These are phyloP conservation scores for Lepus europaeus DNA, from an alignment of 2,113 vertebrate species.

Conservation along the genomic window DNA sequence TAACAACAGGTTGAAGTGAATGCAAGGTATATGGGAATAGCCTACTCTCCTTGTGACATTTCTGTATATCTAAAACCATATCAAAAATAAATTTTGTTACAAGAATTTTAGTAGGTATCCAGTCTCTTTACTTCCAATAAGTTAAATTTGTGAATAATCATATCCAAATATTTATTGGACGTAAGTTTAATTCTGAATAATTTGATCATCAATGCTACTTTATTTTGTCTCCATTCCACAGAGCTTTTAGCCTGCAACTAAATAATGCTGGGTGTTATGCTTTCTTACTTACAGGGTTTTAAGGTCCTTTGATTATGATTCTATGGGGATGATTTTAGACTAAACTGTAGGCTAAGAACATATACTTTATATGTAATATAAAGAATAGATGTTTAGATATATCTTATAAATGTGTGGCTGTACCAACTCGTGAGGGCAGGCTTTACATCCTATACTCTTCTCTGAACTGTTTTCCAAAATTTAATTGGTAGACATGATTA, in stretches of 20 bases:
- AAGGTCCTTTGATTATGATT: neutral
- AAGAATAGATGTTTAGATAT: too few species aligned
- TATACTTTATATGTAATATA: too few species aligned
- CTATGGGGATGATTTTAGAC: neutral
- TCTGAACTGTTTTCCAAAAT: neutral
- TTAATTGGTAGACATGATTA: neutral
- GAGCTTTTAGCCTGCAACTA: neutral
- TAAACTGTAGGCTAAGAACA: neutral
- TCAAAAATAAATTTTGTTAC: neutral
- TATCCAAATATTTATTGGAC: neutral
- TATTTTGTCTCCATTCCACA: neutral
- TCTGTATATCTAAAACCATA: neutral
- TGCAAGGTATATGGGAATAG: neutral
- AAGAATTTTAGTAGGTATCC: neutral
- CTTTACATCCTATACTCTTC: neutral
- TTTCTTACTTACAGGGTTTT: neutral
- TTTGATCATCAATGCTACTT: neutral
- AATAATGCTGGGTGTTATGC: neutral
- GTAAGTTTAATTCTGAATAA: neutral
- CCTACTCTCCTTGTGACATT: neutral
- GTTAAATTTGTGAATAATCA: neutral
- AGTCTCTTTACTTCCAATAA: neutral
- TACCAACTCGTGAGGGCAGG: neutral
- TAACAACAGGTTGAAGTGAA: too few species aligned
- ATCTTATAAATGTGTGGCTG: too few species aligned